Percentiles rank a stretch among this genome's conserved stretches.
Evolutionary conservation across 2,888 invertebrate genomes (phyloP).

Genomic region (Campoplex nolae): DNA sequence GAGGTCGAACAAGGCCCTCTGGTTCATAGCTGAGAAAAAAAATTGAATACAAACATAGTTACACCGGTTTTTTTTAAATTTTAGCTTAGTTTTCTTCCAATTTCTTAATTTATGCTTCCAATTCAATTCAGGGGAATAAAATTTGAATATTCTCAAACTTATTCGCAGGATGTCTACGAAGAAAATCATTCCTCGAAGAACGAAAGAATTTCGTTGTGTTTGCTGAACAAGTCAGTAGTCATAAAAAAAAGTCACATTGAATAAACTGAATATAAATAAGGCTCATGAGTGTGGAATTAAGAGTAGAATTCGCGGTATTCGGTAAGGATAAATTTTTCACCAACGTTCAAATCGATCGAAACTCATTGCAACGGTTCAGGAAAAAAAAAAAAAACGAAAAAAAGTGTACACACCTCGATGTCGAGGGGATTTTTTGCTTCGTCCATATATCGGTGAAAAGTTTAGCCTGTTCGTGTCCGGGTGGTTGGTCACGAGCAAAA

Average conservation of each 20-base stretch:
- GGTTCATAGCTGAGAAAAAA: neutral
- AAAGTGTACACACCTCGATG: constrained; percentile 1
- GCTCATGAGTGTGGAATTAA: constrained; percentile 12
- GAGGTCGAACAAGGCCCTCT: neutral
- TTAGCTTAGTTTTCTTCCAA: too few species aligned
- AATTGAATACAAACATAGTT: neutral
- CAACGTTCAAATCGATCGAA: constrained; percentile 55
- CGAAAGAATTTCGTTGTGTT: too few species aligned
- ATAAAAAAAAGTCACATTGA: constrained; percentile 38
- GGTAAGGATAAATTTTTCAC: constrained; percentile 38
- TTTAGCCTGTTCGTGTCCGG: constrained; percentile 64
- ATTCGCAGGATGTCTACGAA: neutral
- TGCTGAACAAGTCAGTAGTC: neutral
- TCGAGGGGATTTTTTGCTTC: constrained; percentile 35
- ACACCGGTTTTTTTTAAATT: too few species aligned
- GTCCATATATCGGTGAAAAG: constrained; percentile 51
- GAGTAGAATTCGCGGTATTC: constrained; percentile 51
- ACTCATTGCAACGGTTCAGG: constrained; percentile 42
- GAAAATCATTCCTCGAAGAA: too few species aligned
- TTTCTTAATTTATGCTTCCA: too few species aligned
- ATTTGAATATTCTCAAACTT: too few species aligned
- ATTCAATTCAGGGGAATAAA: too few species aligned
- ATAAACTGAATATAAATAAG: constrained; percentile 31
- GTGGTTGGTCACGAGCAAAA: constrained; percentile 67
- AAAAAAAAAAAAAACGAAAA: neutral